Percentiles rank a stretch among this genome's conserved stretches.
Conservation (phyloP, 2,888 invertebrate genomes). For the Rhaphigaster nebulosa region DNA sequence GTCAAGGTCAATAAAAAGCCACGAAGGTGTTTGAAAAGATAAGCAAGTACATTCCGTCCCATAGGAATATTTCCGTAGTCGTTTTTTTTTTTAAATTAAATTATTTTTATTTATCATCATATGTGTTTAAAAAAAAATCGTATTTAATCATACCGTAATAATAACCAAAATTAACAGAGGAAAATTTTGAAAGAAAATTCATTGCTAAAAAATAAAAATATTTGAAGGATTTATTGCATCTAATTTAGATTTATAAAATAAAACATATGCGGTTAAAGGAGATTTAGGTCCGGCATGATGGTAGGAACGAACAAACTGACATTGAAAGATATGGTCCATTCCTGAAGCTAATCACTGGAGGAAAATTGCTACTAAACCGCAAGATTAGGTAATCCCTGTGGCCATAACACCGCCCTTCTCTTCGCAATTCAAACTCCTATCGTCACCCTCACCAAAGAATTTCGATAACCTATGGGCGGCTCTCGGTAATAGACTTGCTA, state of each 20-base stretch:
- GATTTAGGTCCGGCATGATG: neutral
- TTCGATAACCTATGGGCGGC: neutral
- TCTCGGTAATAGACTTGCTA: neutral
- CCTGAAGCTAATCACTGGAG: neutral
- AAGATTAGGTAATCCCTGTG: slow-evolving; percentile 9
- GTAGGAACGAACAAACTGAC: neutral
- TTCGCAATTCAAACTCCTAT: neutral
- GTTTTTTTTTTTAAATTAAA: too few species aligned
- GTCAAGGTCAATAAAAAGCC: too few species aligned
- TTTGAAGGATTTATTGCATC: neutral
- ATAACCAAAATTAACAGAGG: too few species aligned
- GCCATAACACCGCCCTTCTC: neutral
- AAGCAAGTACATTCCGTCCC: too few species aligned
- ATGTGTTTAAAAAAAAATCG: too few species aligned
- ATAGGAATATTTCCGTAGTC: too few species aligned
- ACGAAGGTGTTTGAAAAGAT: too few species aligned
- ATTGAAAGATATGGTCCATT: slow-evolving; percentile 22
- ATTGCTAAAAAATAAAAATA: too few species aligned
- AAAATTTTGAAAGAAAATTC: too few species aligned
- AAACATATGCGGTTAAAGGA: neutral
- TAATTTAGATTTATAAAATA: neutral
- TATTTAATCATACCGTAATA: too few species aligned
- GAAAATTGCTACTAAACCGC: slow-evolving; percentile 16
- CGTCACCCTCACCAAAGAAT: neutral
- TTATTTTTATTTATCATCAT: too few species aligned